phyloP scores from a whole-genome alignment of 2,113 vertebrate genomes.

The Tachysurus fulvidraco region DNA sequence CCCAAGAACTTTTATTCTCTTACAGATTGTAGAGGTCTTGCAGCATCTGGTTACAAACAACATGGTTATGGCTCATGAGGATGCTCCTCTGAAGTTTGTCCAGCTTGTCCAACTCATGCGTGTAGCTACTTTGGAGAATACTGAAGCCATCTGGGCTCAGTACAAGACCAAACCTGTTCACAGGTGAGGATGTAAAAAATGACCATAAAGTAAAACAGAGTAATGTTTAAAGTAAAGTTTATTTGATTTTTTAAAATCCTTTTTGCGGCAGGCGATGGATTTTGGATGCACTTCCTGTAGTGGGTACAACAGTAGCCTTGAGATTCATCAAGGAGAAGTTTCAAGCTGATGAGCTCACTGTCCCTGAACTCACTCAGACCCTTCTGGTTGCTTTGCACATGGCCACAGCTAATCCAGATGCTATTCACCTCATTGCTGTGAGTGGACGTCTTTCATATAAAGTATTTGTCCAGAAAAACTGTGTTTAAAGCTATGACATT shows the following conservation, averaged over 20 bases:
- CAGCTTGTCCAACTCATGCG: slow-evolving; percentile 76
- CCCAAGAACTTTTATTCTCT: no score
- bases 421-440: slow-evolving; percentile 71
- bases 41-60: slow-evolving; percentile 73
- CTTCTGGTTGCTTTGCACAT: slow-evolving; percentile 72
- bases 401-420: slow-evolving; percentile 67
- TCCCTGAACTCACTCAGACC: slow-evolving; percentile 64
- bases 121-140: slow-evolving; percentile 42
- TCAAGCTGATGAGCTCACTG: slow-evolving; percentile 65
- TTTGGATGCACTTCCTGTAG: slow-evolving; percentile 72
- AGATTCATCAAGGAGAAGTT: slow-evolving; percentile 76
- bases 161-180: slow-evolving; percentile 47
- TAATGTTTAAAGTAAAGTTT: background rate
- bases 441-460: slow-evolving; percentile 31
- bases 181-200: no score
- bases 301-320: slow-evolving; percentile 67
- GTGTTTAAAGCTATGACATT: no score
- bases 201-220: no score
- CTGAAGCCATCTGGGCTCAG: slow-evolving; percentile 69
- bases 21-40: slow-evolving; percentile 72
- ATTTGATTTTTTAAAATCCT: background rate
- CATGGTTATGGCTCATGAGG: slow-evolving; percentile 66
- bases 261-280: slow-evolving; percentile 70
- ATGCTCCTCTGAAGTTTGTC: slow-evolving; percentile 75
- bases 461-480: background rate